A percentile compares a stretch with the other conserved stretches of the same genome.
These are phyloP conservation scores for Nylanderia fulva DNA, from an alignment of 1,140 invertebrate species.

Conservation along the genomic window DNA sequence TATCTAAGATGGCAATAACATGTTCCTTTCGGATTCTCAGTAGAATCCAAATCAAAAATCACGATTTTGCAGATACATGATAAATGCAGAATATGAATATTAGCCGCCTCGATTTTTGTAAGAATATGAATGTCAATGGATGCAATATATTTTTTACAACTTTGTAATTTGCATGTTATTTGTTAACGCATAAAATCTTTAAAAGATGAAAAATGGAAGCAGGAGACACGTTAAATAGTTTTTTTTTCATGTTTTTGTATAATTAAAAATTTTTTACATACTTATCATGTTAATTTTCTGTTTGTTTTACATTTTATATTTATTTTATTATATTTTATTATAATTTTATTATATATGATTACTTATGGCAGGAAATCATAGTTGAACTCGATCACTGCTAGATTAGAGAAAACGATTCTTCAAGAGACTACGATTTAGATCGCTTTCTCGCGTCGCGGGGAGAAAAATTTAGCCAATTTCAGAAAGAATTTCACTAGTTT, in stretches of 20 bases:
- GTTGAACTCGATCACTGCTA: not conserved
- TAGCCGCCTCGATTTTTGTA: slow-evolving; percentile 16
- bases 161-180: no score
- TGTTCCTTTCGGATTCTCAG: not conserved
- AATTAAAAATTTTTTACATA: not conserved
- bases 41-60: not conserved
- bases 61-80: not conserved
- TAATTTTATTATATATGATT: not conserved
- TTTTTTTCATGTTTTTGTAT: not conserved
- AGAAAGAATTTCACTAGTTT: slow-evolving; percentile 27
- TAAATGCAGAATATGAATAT: not conserved
- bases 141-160: slow-evolving; percentile 6
- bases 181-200: not conserved
- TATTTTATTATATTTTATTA: no score
- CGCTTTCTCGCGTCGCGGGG: not conserved
- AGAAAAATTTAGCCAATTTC: not conserved
- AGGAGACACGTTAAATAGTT: not conserved
- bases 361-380: not conserved
- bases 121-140: not conserved
- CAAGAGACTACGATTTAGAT: not conserved
- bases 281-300: not conserved
- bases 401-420: slow-evolving; percentile 3
- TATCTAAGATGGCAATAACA: not conserved
- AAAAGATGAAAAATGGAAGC: not conserved
- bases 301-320: not conserved